Base-by-base conservation (phyloP, 1,140 invertebrate species). In the Conus ventricosus region DNA sequence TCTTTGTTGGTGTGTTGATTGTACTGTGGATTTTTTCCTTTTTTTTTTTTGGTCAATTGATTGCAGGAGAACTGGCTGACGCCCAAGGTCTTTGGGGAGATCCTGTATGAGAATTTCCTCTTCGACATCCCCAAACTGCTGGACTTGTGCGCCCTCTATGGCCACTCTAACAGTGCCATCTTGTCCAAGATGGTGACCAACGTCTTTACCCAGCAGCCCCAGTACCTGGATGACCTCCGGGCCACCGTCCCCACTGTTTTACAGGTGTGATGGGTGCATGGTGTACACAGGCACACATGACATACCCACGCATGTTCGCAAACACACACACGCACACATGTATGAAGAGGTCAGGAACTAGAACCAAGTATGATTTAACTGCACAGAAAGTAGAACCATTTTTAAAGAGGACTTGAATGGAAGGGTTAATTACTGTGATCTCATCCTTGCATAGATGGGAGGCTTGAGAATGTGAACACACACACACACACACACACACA, bases 111-210 rank as follows among this genome's bases (percentile, higher is more conserved):
- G 55, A 97, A 98, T 91, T 98, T 97, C 94, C 95, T 98, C 89
- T 97, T 98, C 93, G 97, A 98, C 27, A 96, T 98, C 89, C 97
- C 97, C 23, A 96, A 98, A 90, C 95, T 98, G 89, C 96, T 97
- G 93, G 97, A 98, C 93, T 92, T 98, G 2, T 97, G 97, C 94
- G 96, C 97, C 84, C 94, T 97, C 7, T 97, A 97, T 93, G 97
- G 97, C 6, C 87, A 90, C 51, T 96, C 96, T 78, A 98, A 98
- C 93, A 90, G 93, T 7, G 93, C 95, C 63, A 94, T 97, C 81
- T 94, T 98, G 13, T 91, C 95, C 0, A 96, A 96, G 92, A 96
- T 98, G 87, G 92, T 98, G 63, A 95, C 96, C 0, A 96, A 96
- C 82, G 96, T 98, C 25, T 97, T 98, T 91, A 95, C 93, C 17